Conservation (phyloP, 2,888 invertebrate species). For the Oasisia sp. region DNA sequence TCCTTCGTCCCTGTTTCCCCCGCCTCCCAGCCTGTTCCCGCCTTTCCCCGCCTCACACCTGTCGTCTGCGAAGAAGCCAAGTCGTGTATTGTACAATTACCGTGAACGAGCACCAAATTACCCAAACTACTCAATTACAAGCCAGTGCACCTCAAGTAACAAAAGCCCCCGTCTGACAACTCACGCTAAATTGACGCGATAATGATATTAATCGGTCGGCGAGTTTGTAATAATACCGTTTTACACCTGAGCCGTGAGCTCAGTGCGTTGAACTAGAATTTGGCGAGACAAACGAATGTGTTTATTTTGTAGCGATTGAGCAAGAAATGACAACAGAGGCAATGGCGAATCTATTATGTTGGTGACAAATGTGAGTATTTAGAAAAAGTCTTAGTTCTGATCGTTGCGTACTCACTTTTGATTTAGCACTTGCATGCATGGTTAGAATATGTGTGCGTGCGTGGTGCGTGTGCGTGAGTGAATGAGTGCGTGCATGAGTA, state of each 20-base stretch:
- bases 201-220: background rate
- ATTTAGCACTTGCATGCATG: no score
- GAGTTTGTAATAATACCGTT: background rate
- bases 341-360: no score
- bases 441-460: no score
- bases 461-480: no score
- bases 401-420: no score
- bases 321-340: background rate
- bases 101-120: background rate
- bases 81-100: slow-evolving; percentile 4
- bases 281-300: background rate
- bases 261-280: background rate
- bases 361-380: no score
- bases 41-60: background rate
- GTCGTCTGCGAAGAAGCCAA: background rate
- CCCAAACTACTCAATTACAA: background rate
- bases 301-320: background rate
- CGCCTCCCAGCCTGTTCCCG: no score
- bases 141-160: background rate
- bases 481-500: no score
- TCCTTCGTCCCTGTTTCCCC: no score
- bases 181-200: slow-evolving; percentile 17
- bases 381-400: no score
- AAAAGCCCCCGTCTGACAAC: background rate
- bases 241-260: background rate